Base-by-base conservation (phyloP, 2,113 vertebrate genomes). In the Tenrec ecaudatus region DNA sequence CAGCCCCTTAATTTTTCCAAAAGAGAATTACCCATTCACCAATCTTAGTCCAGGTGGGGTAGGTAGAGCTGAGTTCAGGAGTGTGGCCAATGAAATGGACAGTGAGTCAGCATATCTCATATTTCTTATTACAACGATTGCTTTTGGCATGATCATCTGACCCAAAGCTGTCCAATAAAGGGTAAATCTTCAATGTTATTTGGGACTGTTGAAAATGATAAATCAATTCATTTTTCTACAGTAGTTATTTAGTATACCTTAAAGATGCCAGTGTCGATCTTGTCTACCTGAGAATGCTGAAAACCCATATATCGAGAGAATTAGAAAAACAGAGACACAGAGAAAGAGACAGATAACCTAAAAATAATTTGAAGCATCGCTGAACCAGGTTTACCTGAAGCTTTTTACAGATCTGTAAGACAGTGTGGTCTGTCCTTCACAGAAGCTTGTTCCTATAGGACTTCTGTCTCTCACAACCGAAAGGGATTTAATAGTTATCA, bases 131-230 rank as follows among this genome's bases (percentile, higher is more conserved):
- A 87, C 60, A 20, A 33, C 62, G 22, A 58, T 38, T 90, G 66
- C 23, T 85, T 81, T 60, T 77, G 87, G 16, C 11, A 66, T 84
- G 68, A 40, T 17, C 17, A 36, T 86, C 8, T 89, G 19, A 93
- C 9, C 31, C 38, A 71, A 92, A 71, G 31, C 47, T 47, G 40
- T 40, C 9, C 19, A 85, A 66, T 73, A 90, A 92, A 31, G 27
- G 17, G 73, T 88, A 84, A 87, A 31, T 82, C 17, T 75, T n/a
- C 90, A 23, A 27, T 80, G 2, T 76, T 93, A 87, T 6, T 16
- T 92, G 5, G 33, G 87, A 84, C 36, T 71, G 43, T 19, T 90
- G 68, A 82, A 95, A 75, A 86, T 80, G 14, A 93, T 33, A 82
- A 80, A 81, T 60, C 71, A 53, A 76, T 94, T 73, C 47, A 2